Evolutionary conservation across 1,140 invertebrate species (phyloP).

Genomic region (Telenomus remus): DNA sequence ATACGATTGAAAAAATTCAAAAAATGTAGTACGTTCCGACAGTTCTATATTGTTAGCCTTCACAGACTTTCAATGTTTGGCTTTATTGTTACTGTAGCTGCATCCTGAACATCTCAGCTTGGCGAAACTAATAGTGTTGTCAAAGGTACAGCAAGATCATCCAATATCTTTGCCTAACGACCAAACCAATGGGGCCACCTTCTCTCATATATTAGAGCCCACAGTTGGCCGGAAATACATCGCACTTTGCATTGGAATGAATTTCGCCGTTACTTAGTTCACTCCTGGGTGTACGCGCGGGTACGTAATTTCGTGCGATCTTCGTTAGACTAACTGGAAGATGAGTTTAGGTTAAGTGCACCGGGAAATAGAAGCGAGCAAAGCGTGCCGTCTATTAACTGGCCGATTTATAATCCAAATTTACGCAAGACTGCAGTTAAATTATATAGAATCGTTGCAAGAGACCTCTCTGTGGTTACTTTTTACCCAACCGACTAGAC

Average conservation of each 20-base stretch:
- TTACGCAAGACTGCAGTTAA: conserved; percentile 14
- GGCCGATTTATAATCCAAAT: conserved; percentile 51
- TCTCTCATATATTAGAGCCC: conserved; percentile 40
- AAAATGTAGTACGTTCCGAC: too few relatives aligned
- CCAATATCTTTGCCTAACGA: conserved; percentile 57
- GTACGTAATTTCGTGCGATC: conserved; percentile 54
- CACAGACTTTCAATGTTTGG: conserved; percentile 20
- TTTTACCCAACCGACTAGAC: too few relatives aligned
- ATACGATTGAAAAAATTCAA: too few relatives aligned
- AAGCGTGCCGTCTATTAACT: conserved; percentile 47
- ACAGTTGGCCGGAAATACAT: conserved; percentile 55
- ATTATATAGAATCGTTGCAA: neutral
- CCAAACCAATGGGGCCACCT: conserved; percentile 49
- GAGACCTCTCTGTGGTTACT: too few relatives aligned
- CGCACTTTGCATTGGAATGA: conserved; percentile 61
- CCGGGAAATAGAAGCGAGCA: conserved; percentile 40
- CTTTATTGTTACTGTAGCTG: conserved; percentile 51
- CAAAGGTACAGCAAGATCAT: conserved; percentile 48
- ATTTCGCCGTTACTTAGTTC: conserved; percentile 48
- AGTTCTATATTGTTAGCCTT: too few relatives aligned
- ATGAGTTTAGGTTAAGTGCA: conserved; percentile 46
- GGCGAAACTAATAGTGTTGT: conserved; percentile 56
- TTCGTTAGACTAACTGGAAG: conserved; percentile 59
- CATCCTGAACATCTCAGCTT: conserved; percentile 31
- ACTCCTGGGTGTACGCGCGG: conserved; percentile 38